These are phyloP conservation scores for Buathra laborator DNA, from an alignment of 2,888 invertebrate genomes.

Conservation along the genomic window DNA sequence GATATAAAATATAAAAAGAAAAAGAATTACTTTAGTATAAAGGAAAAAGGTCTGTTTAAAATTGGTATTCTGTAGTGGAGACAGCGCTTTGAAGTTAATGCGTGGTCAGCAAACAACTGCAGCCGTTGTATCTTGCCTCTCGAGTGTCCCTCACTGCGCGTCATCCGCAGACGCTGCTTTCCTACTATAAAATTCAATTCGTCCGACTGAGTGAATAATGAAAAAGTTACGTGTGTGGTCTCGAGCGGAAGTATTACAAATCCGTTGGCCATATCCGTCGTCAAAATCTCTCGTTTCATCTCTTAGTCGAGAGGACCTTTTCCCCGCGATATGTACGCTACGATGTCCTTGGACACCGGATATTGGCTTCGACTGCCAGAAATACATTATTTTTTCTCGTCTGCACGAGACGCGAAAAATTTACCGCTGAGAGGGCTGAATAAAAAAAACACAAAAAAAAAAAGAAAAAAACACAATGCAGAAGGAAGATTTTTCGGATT, in stretches of 20 bases:
- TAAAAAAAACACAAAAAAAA: not conserved
- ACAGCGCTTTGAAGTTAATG: conserved; percentile 16
- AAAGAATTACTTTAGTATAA: not conserved
- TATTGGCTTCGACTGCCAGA: conserved; percentile 10
- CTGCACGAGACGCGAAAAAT: not conserved
- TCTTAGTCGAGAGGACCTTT: conserved; percentile 10
- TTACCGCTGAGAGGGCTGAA: not conserved
- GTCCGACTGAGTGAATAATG: conserved; percentile 24
- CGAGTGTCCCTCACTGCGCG: conserved; percentile 30
- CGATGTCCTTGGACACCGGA: conserved; percentile 4
- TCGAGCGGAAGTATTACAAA: conserved; percentile 38
- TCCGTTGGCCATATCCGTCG: conserved; percentile 20
- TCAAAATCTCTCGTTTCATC: conserved; percentile 25
- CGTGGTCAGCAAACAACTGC: conserved; percentile 44
- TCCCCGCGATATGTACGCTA: not conserved
- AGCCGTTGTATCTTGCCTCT: conserved; percentile 26
- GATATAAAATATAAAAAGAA: not conserved
- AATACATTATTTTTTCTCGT: conserved; percentile 16
- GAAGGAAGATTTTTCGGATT: not conserved
- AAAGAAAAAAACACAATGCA: not conserved
- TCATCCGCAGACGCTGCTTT: not conserved
- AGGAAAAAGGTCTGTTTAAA: not conserved
- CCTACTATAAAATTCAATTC: conserved; percentile 46
- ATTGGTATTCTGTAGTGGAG: not conserved
- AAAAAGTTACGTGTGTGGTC: not conserved